A percentile compares a stretch with the other conserved stretches of the same genome.
Evolutionary conservation across 2,888 invertebrate species (phyloP).

Genomic region (Emmelina monodactyla): DNA sequence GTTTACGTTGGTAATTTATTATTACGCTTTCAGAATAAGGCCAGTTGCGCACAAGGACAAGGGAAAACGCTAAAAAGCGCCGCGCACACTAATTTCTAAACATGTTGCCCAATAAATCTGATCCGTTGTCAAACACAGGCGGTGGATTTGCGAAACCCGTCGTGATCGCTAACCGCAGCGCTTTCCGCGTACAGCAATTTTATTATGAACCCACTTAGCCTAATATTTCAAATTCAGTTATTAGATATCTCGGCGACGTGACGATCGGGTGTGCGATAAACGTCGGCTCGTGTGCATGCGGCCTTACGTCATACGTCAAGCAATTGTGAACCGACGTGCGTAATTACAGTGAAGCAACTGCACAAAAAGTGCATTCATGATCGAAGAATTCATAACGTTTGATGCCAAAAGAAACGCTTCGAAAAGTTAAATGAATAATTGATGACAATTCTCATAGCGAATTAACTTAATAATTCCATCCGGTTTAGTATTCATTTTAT

Average conservation of each 20-base stretch:
- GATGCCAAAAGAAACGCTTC: too few relatives aligned
- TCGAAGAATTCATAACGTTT: too few relatives aligned
- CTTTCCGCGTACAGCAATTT: slow-evolving; percentile 41
- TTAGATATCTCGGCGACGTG: slow-evolving; percentile 28
- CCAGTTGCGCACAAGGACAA: slow-evolving; percentile 21
- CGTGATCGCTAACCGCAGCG: slow-evolving; percentile 49
- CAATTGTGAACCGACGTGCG: too few relatives aligned
- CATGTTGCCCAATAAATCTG: slow-evolving; percentile 36
- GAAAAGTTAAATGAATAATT: too few relatives aligned
- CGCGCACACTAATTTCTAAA: slow-evolving; percentile 27
- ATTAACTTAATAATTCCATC: not conserved
- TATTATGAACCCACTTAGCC: slow-evolving; percentile 30
- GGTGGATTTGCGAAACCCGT: slow-evolving; percentile 46
- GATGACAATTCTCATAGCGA: too few relatives aligned
- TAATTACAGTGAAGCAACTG: too few relatives aligned
- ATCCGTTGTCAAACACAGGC: slow-evolving; percentile 35
- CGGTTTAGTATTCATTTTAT: not conserved
- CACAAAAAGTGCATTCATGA: too few relatives aligned
- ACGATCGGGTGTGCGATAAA: slow-evolving; percentile 11
- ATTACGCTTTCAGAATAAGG: slow-evolving; percentile 20
- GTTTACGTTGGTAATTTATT: too few relatives aligned
- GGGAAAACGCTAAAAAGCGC: slow-evolving; percentile 24
- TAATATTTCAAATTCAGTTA: slow-evolving; percentile 31
- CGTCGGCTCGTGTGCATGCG: too few relatives aligned
- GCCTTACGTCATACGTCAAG: too few relatives aligned